phyloP scores from a whole-genome alignment of 2,888 invertebrate species.

The Microchrysa polita region DNA sequence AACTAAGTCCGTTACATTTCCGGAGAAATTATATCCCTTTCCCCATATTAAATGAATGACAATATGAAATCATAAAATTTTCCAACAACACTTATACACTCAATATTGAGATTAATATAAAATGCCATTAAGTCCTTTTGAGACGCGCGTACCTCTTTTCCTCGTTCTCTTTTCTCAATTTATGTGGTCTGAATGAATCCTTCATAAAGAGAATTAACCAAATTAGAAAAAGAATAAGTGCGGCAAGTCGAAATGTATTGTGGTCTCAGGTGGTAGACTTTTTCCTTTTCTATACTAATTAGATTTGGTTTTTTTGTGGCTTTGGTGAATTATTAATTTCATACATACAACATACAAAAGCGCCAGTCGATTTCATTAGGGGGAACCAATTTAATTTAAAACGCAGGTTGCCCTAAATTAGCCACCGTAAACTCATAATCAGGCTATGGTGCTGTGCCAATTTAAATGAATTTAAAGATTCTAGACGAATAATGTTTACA shows the following conservation, averaged over 20 bases:
- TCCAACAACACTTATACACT: constrained; percentile 4
- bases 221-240: constrained; percentile 23
- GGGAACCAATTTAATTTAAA: too few relatives aligned
- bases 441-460: too few relatives aligned
- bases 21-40: neutral
- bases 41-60: too few relatives aligned
- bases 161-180: constrained; percentile 1
- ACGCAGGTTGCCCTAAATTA: too few relatives aligned
- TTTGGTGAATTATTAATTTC: constrained; percentile 35
- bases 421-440: too few relatives aligned
- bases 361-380: too few relatives aligned
- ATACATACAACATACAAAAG: too few relatives aligned
- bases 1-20: neutral
- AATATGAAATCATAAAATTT: constrained; percentile 8
- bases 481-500: too few relatives aligned
- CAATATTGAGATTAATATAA: constrained; percentile 29
- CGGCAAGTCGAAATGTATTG: constrained; percentile 16
- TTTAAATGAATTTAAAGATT: too few relatives aligned
- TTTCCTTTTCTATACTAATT: constrained; percentile 41
- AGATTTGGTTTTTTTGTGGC: constrained; percentile 33
- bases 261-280: constrained; percentile 41
- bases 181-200: constrained; percentile 9
- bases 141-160: neutral
- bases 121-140: constrained; percentile 32
- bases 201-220: constrained; percentile 3